Evolutionary conservation across 2,888 invertebrate species (phyloP), one percentile per base, ranked within the genome.

Genomic region (Leptopilina syphax): DNA sequence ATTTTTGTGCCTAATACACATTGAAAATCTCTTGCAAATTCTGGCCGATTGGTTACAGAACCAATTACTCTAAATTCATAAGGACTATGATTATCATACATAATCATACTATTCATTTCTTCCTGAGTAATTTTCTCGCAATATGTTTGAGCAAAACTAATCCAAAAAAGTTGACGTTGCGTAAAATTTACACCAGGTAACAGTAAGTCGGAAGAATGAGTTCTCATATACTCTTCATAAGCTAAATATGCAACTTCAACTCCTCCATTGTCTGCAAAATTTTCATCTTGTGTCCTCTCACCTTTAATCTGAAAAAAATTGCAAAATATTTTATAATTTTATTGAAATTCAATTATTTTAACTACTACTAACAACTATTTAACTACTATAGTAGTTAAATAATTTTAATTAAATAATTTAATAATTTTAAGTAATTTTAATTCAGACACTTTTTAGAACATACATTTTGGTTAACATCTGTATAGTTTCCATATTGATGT

Each of bases 191-290:
- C 92, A 0, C 96, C 96, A 0, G 97, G 96, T 66, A 97, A 92
- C 60, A 93, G 92, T 0, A 93, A 91, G 87, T 96, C 96, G 0
- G 92, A 92, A 0, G 95, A 94, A 88, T 96, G 94, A 9, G 94
- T 93, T 54, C 94, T 92, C 0, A 93, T 94, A 96, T 96, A 97
- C 12, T 94, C 94, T 76, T 95, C 93, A 91, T 97, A 97, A 0
- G 97, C 97, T 83, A 95, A 93, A 92, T 97, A 98, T 0, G 98
- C 96, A 91, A 97, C 96, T 90, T 97, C 97, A 82, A 98, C 94
- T 1, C 98, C 98, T 5, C 97, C 98, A 90, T 98, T 98, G 90
- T 98, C 98, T 0, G 98, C 98, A 82, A 98, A 98, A 91, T 98
- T 98, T 91, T 98, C 98, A 24, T 97, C 97, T 92, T 97, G 97